Evolutionary conservation across 1,140 invertebrate species (phyloP).

Genomic region (Samia ricini): DNA sequence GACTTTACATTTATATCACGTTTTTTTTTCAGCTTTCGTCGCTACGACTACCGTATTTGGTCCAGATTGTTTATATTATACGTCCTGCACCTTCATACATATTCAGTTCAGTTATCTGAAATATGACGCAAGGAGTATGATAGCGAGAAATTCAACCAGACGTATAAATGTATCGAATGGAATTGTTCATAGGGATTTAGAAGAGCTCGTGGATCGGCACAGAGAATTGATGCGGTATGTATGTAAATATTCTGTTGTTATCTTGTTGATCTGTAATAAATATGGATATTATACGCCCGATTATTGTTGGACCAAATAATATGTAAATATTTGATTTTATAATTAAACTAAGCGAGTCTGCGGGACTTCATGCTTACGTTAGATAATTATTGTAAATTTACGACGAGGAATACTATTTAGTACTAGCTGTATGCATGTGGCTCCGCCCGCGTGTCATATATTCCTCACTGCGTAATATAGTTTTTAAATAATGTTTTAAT

Average conservation of each 20-base stretch:
- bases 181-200: conserved; percentile 16
- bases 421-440: too few relatives aligned
- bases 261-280: not conserved
- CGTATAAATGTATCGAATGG: conserved; percentile 1
- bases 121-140: conserved; percentile 25
- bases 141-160: not conserved
- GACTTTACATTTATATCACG: too few relatives aligned
- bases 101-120: conserved; percentile 32
- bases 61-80: conserved; percentile 35
- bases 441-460: too few relatives aligned
- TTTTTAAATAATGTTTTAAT: too few relatives aligned
- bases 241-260: conserved; percentile 11
- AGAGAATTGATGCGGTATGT: conserved; percentile 37
- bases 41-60: conserved; percentile 23
- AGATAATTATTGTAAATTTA: too few relatives aligned
- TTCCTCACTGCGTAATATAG: too few relatives aligned
- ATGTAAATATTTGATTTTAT: not conserved
- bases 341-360: too few relatives aligned
- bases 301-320: not conserved
- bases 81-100: conserved; percentile 35
- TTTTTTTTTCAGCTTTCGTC: conserved; percentile 29
- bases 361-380: too few relatives aligned
- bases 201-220: conserved; percentile 29
- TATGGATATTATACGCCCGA: not conserved
- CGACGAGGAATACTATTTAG: too few relatives aligned